These are phyloP conservation scores for Crossocerus cetratus DNA, from an alignment of 2,888 invertebrate genomes.

Conservation along the genomic window DNA sequence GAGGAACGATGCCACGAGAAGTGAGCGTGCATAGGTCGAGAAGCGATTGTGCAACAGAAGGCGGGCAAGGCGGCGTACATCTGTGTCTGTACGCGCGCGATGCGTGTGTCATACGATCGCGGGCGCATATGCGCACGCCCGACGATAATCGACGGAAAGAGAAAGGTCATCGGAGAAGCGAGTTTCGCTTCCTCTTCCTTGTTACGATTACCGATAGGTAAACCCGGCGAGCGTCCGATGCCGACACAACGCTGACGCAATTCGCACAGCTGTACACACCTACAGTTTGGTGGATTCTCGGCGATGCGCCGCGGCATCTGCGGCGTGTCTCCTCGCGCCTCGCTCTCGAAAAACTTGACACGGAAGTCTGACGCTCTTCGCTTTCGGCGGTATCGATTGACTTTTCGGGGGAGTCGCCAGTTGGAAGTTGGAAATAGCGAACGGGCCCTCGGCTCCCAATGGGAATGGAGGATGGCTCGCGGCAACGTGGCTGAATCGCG, in stretches of 20 bases:
- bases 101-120: conserved; percentile 31
- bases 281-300: conserved; percentile 11
- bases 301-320: neutral
- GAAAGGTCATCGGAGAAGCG: conserved; percentile 50
- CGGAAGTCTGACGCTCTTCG: neutral
- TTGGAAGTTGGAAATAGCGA: too few species aligned
- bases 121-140: conserved; percentile 35
- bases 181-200: conserved; percentile 55
- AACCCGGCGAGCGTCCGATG: conserved; percentile 24
- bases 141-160: conserved; percentile 52
- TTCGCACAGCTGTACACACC: conserved; percentile 36
- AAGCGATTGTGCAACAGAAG: conserved; percentile 37
- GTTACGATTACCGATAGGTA: conserved; percentile 46
- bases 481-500: too few species aligned
- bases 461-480: too few species aligned
- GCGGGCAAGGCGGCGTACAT: neutral
- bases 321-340: neutral
- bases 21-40: conserved; percentile 8
- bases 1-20: neutral
- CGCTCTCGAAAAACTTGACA: too few species aligned
- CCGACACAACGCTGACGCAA: conserved; percentile 35
- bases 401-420: neutral
- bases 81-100: conserved; percentile 24
- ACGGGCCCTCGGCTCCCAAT: too few species aligned
- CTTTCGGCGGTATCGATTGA: neutral